phyloP scores from a whole-genome alignment of 1,140 invertebrate species.

The Drosophila simulans region DNA sequence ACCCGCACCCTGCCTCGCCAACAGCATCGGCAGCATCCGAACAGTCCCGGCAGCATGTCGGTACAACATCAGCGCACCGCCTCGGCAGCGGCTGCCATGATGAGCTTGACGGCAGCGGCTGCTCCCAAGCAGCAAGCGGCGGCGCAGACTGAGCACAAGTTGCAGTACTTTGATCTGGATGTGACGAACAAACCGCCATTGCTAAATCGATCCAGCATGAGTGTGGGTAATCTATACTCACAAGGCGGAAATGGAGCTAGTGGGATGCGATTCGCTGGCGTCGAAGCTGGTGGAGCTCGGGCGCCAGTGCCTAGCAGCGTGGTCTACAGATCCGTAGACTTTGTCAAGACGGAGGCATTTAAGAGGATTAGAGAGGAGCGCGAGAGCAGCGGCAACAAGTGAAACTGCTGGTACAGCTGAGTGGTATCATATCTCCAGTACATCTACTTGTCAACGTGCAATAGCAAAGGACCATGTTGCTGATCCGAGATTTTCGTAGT shows the following conservation, averaged over 20 bases:
- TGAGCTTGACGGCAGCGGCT: constrained; percentile 22
- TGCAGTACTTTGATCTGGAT: constrained; percentile 91
- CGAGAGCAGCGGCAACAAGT: constrained; percentile 37
- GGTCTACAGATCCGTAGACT: constrained; percentile 95
- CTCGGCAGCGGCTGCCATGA: constrained; percentile 65
- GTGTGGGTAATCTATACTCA: constrained; percentile 65
- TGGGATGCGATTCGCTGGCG: constrained; percentile 40
- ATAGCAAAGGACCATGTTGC: constrained; percentile 52
- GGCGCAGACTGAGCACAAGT: constrained; percentile 68
- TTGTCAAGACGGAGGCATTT: constrained; percentile 95
- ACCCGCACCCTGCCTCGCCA: constrained; percentile 78
- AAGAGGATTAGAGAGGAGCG: constrained; percentile 93
- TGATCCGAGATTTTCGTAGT: constrained; percentile 46
- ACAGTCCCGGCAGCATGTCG: constrained; percentile 64
- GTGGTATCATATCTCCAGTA: constrained; percentile 15
- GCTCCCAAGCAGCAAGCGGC: constrained; percentile 42
- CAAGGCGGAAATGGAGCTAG: constrained; percentile 26
- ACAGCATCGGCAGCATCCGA: constrained; percentile 63
- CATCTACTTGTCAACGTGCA: constrained; percentile 45
- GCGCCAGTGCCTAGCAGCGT: constrained; percentile 85
- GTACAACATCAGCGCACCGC: constrained; percentile 76
- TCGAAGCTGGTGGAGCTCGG: constrained; percentile 44
- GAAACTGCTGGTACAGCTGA: background rate
- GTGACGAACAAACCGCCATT: constrained; percentile 77
- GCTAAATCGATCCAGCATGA: constrained; percentile 70